Percentiles rank a stretch among this genome's conserved stretches.
Conservation (phyloP, 2,797 vertebrate species). For the Sarcoramphus papa region DNA sequence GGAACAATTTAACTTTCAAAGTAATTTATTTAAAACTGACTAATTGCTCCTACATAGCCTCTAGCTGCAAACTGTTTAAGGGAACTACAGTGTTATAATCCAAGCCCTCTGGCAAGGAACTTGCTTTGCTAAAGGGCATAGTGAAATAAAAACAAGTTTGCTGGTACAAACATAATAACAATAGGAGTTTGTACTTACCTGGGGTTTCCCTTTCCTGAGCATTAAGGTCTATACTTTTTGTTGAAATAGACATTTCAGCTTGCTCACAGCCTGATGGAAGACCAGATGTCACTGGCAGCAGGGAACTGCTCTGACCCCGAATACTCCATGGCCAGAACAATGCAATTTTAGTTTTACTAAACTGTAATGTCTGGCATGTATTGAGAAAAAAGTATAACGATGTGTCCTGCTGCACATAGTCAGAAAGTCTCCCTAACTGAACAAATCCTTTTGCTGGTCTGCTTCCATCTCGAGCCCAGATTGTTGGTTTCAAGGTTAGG, state of each 20-base stretch:
- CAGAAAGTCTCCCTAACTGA: not conserved
- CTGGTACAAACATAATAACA: not conserved
- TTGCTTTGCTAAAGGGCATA: not conserved
- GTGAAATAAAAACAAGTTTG: not conserved
- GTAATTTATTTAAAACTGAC: slow-evolving; percentile 39
- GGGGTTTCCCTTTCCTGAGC: not conserved
- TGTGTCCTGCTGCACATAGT: not conserved
- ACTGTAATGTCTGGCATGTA: not conserved
- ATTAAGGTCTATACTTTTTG: not conserved
- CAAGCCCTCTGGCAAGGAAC: slow-evolving; percentile 22
- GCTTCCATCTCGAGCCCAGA: not conserved
- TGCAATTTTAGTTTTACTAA: not conserved
- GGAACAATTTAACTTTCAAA: slow-evolving; percentile 30
- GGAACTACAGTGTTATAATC: not conserved
- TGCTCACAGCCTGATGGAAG: not conserved
- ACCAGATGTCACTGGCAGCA: not conserved
- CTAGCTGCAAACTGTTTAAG: slow-evolving; percentile 14
- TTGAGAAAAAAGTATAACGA: not conserved
- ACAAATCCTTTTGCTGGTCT: not conserved
- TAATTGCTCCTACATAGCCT: slow-evolving; percentile 46
- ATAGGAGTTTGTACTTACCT: not conserved
- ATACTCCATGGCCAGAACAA: not conserved
- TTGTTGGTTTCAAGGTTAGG: not conserved
- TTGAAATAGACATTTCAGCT: not conserved
- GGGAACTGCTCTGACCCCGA: not conserved